Percentiles rank a stretch among this genome's conserved stretches.
Evolutionary conservation across 2,888 invertebrate genomes (phyloP).

Genomic region (Phengaris alcon): DNA sequence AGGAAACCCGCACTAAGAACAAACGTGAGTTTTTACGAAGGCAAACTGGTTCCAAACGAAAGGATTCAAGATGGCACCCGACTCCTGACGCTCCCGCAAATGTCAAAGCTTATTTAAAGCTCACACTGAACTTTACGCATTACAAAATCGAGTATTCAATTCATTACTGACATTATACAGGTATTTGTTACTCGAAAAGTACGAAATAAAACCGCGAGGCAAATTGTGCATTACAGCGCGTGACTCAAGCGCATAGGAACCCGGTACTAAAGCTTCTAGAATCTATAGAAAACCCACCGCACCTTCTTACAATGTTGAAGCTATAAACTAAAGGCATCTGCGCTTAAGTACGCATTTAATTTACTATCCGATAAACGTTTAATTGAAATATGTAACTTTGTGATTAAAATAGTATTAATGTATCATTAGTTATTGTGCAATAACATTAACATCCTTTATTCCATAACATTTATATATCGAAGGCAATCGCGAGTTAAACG

Average conservation of each 20-base stretch:
- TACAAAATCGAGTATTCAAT: constrained; percentile 39
- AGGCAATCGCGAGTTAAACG: constrained; percentile 28
- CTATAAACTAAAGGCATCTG: constrained; percentile 9
- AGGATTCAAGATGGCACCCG: constrained; percentile 55
- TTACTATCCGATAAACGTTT: not conserved
- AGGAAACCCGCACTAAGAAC: constrained; percentile 43
- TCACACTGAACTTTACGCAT: constrained; percentile 56
- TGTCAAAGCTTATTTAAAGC: constrained; percentile 57
- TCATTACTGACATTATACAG: constrained; percentile 32
- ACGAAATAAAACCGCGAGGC: constrained; percentile 13
- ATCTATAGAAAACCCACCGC: constrained; percentile 40
- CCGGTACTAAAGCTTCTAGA: constrained; percentile 38
- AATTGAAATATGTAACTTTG: not conserved
- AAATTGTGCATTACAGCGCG: constrained; percentile 32
- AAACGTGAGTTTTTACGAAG: constrained; percentile 62
- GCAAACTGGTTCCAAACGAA: constrained; percentile 60
- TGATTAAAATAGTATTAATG: not conserved
- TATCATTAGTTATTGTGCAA: constrained; percentile 18
- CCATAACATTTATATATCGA: constrained; percentile 22
- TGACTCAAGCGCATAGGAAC: constrained; percentile 51
- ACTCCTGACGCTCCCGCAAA: constrained; percentile 58
- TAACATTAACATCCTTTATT: constrained; percentile 18
- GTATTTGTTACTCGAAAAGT: not conserved
- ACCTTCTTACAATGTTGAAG: not conserved
- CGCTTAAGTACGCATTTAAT: not conserved